A percentile compares a stretch with the other conserved stretches of the same genome.
Evolutionary conservation across 1,140 invertebrate genomes (phyloP).

Genomic region (Trichoplusia ni): DNA sequence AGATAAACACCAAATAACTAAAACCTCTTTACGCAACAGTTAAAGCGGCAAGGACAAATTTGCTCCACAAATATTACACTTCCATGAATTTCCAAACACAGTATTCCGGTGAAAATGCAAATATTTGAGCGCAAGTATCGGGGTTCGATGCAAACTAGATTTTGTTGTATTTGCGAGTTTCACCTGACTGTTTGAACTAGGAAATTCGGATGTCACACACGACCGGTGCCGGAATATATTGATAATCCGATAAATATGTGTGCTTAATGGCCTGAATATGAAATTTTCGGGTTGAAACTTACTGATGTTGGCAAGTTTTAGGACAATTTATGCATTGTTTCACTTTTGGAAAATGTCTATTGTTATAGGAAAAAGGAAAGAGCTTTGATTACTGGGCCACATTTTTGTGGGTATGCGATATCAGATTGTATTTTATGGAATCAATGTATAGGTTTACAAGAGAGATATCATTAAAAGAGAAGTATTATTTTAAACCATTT

Average conservation of each 20-base stretch:
- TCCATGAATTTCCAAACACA: slow-evolving; percentile 17
- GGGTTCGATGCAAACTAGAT: slow-evolving; percentile 33
- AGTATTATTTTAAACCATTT: no score
- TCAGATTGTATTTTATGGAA: no score
- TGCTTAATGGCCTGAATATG: neutral
- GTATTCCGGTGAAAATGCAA: slow-evolving; percentile 22
- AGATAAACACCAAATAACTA: neutral
- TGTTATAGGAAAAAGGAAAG: no score
- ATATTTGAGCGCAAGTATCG: slow-evolving; percentile 32
- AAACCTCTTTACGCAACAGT: neutral
- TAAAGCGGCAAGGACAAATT: neutral
- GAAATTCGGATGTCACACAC: slow-evolving; percentile 4
- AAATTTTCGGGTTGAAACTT: neutral
- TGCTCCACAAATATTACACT: slow-evolving; percentile 18
- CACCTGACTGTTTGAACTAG: slow-evolving; percentile 10
- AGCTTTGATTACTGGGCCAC: no score
- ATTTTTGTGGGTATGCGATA: no score
- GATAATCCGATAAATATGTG: slow-evolving; percentile 9
- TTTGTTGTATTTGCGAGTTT: slow-evolving; percentile 15
- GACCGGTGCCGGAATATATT: slow-evolving; percentile 1
- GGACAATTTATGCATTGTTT: no score
- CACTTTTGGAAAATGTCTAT: no score
- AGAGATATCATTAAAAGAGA: no score
- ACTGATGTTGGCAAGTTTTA: neutral
- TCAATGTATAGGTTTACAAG: no score